phyloP scores from a whole-genome alignment of 2,888 invertebrate species.

The Allacma fusca region DNA sequence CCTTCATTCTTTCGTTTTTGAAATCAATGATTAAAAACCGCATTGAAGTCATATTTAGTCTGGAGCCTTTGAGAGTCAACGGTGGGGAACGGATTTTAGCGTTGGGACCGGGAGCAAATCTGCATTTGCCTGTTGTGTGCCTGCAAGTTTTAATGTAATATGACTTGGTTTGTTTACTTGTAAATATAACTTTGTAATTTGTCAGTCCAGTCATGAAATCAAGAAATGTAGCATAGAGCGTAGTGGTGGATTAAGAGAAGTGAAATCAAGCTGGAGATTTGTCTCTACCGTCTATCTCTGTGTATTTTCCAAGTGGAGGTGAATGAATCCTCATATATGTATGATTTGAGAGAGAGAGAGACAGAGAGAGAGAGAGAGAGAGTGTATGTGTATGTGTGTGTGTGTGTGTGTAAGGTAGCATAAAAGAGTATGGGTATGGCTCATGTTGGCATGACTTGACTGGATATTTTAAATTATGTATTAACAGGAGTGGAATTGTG shows the following conservation, averaged over 20 bases:
- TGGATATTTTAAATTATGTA: constrained; percentile 3
- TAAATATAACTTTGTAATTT: constrained; percentile 17
- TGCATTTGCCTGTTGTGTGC: no score
- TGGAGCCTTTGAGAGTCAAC: no score
- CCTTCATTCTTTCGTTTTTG: no score
- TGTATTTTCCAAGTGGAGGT: background rate
- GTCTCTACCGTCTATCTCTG: background rate
- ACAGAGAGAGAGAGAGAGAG: background rate
- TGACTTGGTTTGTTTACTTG: background rate
- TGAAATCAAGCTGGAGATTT: background rate
- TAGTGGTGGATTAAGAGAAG: background rate
- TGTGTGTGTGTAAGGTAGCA: background rate
- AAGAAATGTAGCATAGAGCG: constrained; percentile 18
- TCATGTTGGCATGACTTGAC: background rate
- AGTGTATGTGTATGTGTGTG: background rate
- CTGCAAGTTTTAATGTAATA: background rate
- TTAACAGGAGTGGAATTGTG: constrained; percentile 1
- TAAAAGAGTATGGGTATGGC: no score
- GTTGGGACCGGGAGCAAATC: no score
- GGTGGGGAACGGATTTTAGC: no score
- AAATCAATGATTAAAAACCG: no score
- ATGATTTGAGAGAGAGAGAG: no score
- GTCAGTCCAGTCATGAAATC: constrained; percentile 23
- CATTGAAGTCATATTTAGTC: no score
- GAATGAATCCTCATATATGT: background rate